These are phyloP conservation scores for Bucco capensis DNA, from an alignment of 2,113 vertebrate genomes.

Conservation along the genomic window DNA sequence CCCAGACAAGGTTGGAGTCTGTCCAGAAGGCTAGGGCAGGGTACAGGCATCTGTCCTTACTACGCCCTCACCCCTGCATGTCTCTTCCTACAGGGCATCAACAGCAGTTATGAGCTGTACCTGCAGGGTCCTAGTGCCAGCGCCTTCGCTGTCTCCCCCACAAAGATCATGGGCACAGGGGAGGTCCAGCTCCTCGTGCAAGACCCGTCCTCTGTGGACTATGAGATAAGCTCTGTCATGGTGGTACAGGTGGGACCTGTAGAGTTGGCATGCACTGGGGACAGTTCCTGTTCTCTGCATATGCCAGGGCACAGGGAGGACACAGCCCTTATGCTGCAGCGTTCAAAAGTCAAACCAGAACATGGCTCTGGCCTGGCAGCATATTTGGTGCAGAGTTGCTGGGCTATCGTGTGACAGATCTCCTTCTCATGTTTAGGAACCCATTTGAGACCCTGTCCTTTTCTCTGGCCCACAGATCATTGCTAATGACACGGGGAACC, in stretches of 20 bases:
- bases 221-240: conserved; percentile 74
- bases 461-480: conserved; percentile 75
- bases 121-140: conserved; percentile 69
- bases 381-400: neutral
- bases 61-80: neutral
- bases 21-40: neutral
- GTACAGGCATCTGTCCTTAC: neutral
- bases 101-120: conserved; percentile 72
- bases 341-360: neutral
- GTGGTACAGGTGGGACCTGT: conserved; percentile 74
- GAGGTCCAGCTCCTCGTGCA: conserved; percentile 79
- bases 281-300: neutral
- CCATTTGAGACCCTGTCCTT: neutral
- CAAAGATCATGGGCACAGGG: conserved; percentile 5
- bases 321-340: neutral
- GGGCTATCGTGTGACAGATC: neutral
- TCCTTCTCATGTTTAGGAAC: neutral
- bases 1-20: conserved; percentile 77
- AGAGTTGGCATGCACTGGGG: neutral
- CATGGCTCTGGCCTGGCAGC: neutral
- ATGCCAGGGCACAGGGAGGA: neutral
- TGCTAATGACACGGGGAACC: conserved; percentile 72
- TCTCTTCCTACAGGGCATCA: conserved; percentile 64
- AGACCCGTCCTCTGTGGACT: conserved; percentile 76
- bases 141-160: conserved; percentile 79